phyloP scores from a whole-genome alignment of 2,888 invertebrate genomes.

The Germaria angustata region DNA sequence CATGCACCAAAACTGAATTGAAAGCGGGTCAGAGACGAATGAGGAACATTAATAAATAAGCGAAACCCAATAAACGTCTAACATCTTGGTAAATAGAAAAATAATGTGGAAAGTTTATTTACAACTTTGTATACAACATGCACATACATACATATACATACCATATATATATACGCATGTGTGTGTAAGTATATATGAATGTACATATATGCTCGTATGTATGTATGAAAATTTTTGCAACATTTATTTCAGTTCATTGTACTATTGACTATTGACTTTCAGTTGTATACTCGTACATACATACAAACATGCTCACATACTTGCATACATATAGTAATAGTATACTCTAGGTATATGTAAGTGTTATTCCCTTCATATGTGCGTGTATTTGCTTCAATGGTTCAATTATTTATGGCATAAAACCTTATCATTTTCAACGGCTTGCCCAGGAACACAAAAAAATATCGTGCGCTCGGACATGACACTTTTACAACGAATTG shows the following conservation, averaged over 20 bases:
- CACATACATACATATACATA: neutral
- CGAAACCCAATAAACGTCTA: conserved; percentile 22
- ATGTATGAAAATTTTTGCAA: neutral
- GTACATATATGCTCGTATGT: neutral
- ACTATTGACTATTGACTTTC: neutral
- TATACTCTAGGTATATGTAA: neutral
- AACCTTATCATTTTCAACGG: conserved; percentile 11
- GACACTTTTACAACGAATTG: conserved; percentile 20
- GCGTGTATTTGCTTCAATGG: neutral
- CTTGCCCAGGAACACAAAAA: neutral
- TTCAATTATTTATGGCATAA: conserved; percentile 29
- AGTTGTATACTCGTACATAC: no score
- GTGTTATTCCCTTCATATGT: neutral
- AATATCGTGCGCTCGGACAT: no score
- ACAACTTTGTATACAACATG: conserved; percentile 9
- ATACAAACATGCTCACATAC: no score
- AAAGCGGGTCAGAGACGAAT: neutral
- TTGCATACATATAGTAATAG: no score
- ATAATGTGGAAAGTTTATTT: conserved; percentile 14
- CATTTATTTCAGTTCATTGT: conserved; percentile 35
- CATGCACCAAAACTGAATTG: neutral
- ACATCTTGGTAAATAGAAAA: neutral
- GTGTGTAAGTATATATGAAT: neutral
- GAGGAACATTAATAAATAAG: conserved; percentile 6
- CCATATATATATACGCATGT: neutral